phyloP scores from a whole-genome alignment of 2,888 invertebrate genomes.

The Malachius bipustulatus region DNA sequence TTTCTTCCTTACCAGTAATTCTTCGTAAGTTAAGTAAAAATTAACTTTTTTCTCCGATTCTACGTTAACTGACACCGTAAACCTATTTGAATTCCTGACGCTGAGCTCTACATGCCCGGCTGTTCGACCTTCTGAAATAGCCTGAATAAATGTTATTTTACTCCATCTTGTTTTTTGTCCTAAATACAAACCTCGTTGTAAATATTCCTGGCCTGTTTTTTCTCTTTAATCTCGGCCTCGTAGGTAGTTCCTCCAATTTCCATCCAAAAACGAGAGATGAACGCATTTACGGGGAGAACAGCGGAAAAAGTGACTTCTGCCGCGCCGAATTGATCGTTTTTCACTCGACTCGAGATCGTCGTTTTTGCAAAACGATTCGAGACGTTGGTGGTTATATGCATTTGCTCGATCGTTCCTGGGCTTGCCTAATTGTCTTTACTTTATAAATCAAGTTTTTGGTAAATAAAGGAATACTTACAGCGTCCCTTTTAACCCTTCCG shows the following conservation, averaged over 20 bases:
- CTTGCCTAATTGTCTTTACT: too few relatives aligned
- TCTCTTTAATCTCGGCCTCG: conserved; percentile 52
- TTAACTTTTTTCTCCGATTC: conserved; percentile 45
- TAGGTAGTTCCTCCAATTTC: conserved; percentile 50
- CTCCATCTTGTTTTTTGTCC: too few relatives aligned
- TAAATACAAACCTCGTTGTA: conserved; percentile 27
- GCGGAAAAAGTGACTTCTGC: conserved; percentile 55
- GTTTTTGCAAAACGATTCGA: conserved; percentile 55
- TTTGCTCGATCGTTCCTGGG: too few relatives aligned
- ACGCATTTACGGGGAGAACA: conserved; percentile 56
- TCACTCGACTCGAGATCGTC: conserved; percentile 48
- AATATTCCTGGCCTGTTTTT: conserved; percentile 47
- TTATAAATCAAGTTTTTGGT: too few relatives aligned
- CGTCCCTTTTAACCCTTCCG: too few relatives aligned
- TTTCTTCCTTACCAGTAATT: conserved; percentile 48
- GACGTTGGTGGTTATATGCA: conserved; percentile 50
- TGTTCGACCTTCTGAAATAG: conserved; percentile 43
- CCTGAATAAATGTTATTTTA: conserved; percentile 32
- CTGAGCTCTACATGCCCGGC: conserved; percentile 48
- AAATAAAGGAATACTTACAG: too few relatives aligned
- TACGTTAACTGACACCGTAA: conserved; percentile 52
- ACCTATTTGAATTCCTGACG: conserved; percentile 54
- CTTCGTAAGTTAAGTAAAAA: conserved; percentile 61
- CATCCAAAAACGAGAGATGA: conserved; percentile 58
- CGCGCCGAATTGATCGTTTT: conserved; percentile 46